Evolutionary conservation across 2,797 vertebrate species (phyloP).

Genomic region (Passerculus sandwichensis): DNA sequence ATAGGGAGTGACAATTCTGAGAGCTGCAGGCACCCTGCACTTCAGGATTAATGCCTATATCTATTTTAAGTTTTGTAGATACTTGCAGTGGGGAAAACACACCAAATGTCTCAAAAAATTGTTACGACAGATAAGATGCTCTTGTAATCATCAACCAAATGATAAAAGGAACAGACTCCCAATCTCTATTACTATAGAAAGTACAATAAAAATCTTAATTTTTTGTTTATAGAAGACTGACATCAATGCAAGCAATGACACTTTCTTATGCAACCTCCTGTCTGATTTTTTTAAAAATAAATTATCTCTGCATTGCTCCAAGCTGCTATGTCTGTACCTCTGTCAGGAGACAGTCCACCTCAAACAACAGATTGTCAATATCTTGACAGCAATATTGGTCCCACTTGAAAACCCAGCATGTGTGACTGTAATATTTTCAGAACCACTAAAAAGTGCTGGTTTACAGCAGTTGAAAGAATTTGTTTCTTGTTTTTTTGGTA

Average conservation of each 20-base stretch:
- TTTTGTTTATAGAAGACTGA: background rate
- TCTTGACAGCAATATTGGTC: background rate
- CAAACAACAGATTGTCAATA: background rate
- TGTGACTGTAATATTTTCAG: background rate
- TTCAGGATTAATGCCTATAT: background rate
- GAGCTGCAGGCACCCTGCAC: background rate
- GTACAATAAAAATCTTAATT: background rate
- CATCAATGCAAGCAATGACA: background rate
- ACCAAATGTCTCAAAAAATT: background rate
- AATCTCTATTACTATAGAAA: background rate
- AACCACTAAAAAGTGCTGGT: background rate
- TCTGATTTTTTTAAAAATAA: background rate
- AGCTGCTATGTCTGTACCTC: background rate
- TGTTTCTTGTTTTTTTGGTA: background rate
- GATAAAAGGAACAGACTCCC: background rate
- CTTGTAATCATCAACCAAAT: background rate
- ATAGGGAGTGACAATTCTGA: background rate
- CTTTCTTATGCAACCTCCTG: background rate
- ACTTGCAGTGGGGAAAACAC: background rate
- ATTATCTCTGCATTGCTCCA: background rate
- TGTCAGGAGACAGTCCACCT: background rate
- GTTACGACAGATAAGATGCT: background rate
- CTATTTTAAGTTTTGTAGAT: background rate
- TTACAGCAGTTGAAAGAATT: background rate
- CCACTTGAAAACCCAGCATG: background rate